A percentile compares a stretch with the other conserved stretches of the same genome.
These are phyloP conservation scores for Allacma fusca DNA, from an alignment of 2,888 invertebrate species.

Conservation along the genomic window DNA sequence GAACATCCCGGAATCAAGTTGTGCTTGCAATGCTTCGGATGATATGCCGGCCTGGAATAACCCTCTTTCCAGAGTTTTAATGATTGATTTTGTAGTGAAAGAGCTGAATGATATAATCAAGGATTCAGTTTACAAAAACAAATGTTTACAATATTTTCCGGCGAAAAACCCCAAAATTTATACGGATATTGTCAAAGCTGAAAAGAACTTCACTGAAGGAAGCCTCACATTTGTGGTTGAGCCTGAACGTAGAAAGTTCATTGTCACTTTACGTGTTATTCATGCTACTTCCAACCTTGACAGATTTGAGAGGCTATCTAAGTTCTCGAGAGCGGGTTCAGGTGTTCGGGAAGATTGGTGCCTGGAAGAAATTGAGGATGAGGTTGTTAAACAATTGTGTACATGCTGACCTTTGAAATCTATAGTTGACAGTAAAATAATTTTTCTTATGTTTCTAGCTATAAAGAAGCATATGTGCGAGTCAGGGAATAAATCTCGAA, in stretches of 20 bases:
- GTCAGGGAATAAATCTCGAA: no score
- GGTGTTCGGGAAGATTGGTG: conserved; percentile 30
- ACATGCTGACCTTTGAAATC: neutral
- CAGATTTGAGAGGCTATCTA: neutral
- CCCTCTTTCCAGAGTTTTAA: neutral
- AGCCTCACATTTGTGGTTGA: neutral
- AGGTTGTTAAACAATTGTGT: conserved; percentile 31
- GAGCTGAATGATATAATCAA: neutral
- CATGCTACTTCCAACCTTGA: neutral
- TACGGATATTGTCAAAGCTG: neutral
- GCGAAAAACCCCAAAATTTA: neutral
- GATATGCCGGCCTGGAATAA: neutral
- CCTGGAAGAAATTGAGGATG: conserved; percentile 13
- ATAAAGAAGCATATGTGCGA: no score
- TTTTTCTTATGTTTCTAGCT: no score
- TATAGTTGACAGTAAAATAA: no score
- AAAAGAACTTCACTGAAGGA: neutral
- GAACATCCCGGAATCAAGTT: neutral
- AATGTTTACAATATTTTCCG: neutral
- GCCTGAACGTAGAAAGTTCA: neutral
- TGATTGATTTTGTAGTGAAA: neutral
- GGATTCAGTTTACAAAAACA: neutral
- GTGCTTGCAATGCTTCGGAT: neutral
- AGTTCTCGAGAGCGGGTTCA: neutral
- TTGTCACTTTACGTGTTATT: neutral